phyloP scores from a whole-genome alignment of 2,113 vertebrate genomes.

The Calidris pygmaea region DNA sequence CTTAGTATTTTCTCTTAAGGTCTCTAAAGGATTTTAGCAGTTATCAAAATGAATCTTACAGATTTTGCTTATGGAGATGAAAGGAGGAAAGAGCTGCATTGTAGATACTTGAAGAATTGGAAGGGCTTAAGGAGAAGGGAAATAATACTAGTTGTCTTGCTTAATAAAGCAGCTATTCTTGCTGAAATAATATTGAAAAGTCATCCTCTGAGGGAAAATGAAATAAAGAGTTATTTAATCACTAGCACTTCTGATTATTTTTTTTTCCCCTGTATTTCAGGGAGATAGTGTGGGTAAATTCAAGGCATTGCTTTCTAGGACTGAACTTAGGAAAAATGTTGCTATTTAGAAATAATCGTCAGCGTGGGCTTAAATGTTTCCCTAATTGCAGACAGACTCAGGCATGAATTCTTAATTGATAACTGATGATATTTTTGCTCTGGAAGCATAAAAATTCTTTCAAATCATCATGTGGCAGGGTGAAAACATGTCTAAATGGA shows the following conservation, averaged over 20 bases:
- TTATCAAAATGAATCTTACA: neutral
- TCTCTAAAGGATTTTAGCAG: neutral
- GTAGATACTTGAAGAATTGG: neutral
- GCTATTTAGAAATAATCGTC: neutral
- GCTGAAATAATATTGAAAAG: neutral
- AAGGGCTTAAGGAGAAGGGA: neutral
- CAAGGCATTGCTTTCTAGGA: neutral
- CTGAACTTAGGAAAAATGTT: neutral
- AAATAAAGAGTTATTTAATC: neutral
- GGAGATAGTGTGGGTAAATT: neutral
- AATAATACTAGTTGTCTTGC: neutral
- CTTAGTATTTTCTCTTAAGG: neutral
- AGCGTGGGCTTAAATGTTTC: neutral
- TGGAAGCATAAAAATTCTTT: neutral
- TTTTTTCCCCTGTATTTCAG: neutral
- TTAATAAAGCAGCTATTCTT: neutral
- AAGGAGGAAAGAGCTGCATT: neutral
- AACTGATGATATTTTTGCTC: neutral
- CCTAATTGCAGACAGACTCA: neutral
- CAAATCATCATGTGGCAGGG: neutral
- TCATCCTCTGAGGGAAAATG: neutral
- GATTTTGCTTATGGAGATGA: neutral
- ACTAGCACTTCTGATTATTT: neutral
- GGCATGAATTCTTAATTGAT: neutral
- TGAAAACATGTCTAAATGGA: neutral